Evolutionary conservation across 2,113 vertebrate species (phyloP).

Genomic region (Grallaria varia): DNA sequence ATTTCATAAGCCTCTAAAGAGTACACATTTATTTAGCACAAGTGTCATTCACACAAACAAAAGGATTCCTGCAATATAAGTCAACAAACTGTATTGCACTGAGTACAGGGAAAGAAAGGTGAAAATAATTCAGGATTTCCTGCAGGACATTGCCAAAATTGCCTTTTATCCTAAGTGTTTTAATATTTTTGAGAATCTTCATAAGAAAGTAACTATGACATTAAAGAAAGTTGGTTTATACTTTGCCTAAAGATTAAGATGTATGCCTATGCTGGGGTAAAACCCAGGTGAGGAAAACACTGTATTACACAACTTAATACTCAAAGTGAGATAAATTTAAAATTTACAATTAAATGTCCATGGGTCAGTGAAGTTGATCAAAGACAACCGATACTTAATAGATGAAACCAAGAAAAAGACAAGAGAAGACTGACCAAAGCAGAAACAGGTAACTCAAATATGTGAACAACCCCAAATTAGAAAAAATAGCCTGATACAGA

Average conservation of each 20-base stretch:
- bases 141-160: neutral
- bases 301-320: neutral
- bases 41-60: neutral
- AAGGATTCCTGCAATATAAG: neutral
- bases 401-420: neutral
- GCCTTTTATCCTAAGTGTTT: neutral
- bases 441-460: neutral
- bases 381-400: neutral
- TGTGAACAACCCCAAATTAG: neutral
- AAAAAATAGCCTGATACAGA: neutral
- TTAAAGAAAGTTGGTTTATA: neutral
- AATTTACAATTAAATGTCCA: neutral
- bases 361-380: neutral
- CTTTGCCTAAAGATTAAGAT: neutral
- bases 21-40: neutral
- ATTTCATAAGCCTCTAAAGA: neutral
- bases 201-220: neutral
- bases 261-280: neutral
- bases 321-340: neutral
- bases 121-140: neutral
- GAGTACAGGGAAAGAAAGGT: neutral
- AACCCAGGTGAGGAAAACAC: neutral
- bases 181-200: neutral
- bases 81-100: neutral
- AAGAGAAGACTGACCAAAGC: neutral